phyloP scores from a whole-genome alignment of 2,797 vertebrate genomes.

The Darevskia nairensis region DNA sequence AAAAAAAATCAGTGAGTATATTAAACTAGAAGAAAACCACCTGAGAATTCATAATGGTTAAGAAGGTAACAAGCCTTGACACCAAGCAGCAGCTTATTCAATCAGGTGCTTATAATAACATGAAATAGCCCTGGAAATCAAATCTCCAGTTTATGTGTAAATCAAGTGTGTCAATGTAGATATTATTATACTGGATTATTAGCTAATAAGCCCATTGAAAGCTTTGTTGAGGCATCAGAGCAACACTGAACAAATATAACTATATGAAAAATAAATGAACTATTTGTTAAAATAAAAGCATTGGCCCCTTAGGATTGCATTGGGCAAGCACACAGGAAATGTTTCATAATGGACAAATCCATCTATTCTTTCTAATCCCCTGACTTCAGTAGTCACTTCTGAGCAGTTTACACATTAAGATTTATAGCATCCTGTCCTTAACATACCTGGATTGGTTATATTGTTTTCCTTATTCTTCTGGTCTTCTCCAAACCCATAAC shows the following conservation, averaged over 20 bases:
- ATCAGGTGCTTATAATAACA: conserved; percentile 30
- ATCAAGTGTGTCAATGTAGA: neutral
- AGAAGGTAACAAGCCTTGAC: conserved; percentile 22
- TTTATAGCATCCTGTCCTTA: neutral
- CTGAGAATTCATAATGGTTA: conserved; percentile 18
- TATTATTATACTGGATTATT: conserved; percentile 23
- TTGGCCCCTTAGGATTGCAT: neutral
- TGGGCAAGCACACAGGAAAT: neutral
- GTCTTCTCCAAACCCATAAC: neutral
- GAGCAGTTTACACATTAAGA: fast-evolving
- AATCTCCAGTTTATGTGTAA: conserved; percentile 25
- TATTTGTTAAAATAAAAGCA: neutral
- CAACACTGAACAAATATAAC: neutral
- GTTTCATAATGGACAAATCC: neutral
- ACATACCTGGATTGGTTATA: neutral
- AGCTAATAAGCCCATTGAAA: conserved; percentile 18
- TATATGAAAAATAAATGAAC: neutral
- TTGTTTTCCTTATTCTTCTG: neutral
- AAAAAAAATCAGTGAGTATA: neutral
- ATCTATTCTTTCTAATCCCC: neutral
- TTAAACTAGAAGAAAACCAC: neutral
- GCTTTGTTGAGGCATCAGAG: conserved; percentile 1
- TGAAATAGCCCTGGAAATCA: conserved; percentile 39
- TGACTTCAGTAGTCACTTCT: neutral
- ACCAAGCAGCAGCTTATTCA: conserved; percentile 26